Evolutionary conservation across 1,140 invertebrate species (phyloP), one percentile per base, ranked within the genome.

Genomic region (Neodiprion virginianus): DNA sequence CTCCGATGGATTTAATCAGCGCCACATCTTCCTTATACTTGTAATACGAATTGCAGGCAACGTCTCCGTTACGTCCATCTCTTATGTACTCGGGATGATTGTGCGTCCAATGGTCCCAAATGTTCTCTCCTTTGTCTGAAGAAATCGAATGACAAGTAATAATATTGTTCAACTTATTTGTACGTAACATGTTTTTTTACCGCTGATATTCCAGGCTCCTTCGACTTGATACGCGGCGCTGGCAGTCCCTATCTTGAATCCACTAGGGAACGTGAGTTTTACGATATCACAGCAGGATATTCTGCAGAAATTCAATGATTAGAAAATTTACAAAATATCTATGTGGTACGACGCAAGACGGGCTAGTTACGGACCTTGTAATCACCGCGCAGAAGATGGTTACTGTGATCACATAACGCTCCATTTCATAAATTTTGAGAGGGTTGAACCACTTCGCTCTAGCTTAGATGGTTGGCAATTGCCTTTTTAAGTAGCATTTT

Each of bases 111-210:
- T 86, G 89, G 80, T 94, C 93, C 92, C 92, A 91, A 77, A 90
- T 90, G 76, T 87, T 89, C 80, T 89, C 89, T 12, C 88, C 87
- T 80, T 86, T 85, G 17, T 84, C 87, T 87, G 74, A 69, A 5
- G 28, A 40, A 40, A 5, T 40, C 28, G 28, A 40, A 40, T 40
- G 28, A 40, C 77, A 76, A 8, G 1, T 79, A 81, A 78, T 91
- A 89, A 11, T 88, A 89, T 76, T 90, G 88, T 1, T 94, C 94
- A 83, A 95, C 95, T 90, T 95, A 94, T 1, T 40, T 94, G 93
- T 1, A 95, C 90, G 72, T 93, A 92, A 21, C 95, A 90, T 48
- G 17, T 40, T 40, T 40, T 40, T 40, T 40, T 40, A 40, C 28
- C 90, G 89, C 7, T 92, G 89, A 80, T 92, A 84, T 93, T 91